Evolutionary conservation across 1,140 invertebrate species (phyloP).

Genomic region (Pinna nobilis): DNA sequence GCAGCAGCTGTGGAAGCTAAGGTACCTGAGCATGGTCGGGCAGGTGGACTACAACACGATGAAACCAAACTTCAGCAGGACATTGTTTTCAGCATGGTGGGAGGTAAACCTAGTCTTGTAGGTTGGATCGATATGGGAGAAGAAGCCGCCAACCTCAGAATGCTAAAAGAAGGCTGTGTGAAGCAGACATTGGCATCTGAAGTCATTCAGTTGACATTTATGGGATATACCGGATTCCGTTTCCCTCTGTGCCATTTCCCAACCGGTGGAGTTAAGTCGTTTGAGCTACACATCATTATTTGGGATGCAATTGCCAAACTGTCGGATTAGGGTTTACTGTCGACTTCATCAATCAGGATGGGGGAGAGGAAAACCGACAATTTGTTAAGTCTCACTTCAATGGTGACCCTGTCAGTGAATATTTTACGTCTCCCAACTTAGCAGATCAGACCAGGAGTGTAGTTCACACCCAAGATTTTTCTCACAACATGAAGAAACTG

Average conservation of each 20-base stretch:
- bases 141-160: constrained; percentile 10
- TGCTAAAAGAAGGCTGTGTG: constrained; percentile 26
- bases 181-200: constrained; percentile 29
- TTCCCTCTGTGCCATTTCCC: constrained; percentile 39
- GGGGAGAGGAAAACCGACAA: constrained; percentile 29
- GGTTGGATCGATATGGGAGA: constrained; percentile 33
- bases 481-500: constrained; percentile 30
- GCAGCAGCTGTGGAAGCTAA: constrained; percentile 12
- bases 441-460: not conserved
- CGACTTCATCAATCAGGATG: constrained; percentile 36
- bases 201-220: constrained; percentile 38
- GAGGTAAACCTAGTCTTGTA: constrained; percentile 9
- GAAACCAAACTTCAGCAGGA: constrained; percentile 37
- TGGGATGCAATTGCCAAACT: constrained; percentile 35
- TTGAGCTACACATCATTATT: constrained; percentile 27
- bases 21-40: constrained; percentile 9
- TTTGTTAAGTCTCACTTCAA: constrained; percentile 40
- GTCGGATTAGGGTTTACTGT: constrained; percentile 16
- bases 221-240: constrained; percentile 29
- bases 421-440: not conserved
- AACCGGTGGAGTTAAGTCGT: constrained; percentile 24
- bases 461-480: constrained; percentile 29
- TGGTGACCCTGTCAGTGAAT: not conserved
- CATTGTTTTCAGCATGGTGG: constrained; percentile 25
- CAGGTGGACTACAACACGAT: constrained; percentile 25